Base-by-base conservation (phyloP, 1,140 invertebrate species). In the Marisa cornuarietis region DNA sequence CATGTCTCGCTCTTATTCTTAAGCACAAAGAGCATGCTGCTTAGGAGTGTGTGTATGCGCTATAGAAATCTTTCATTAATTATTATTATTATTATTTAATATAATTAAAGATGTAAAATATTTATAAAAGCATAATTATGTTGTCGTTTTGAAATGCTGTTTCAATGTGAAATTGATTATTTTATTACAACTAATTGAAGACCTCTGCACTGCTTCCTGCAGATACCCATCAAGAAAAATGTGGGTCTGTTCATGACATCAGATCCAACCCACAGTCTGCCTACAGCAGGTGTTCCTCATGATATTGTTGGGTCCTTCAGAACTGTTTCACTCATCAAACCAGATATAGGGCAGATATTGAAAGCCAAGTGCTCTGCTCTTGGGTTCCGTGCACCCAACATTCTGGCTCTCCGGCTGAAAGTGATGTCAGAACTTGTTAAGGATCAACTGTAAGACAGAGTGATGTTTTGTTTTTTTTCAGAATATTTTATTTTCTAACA, bases 271-370 rank as follows among this genome's bases (percentile, higher is more conserved):
- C 73, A 72, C 14, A 63, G 51, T 49, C 71, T 80, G 26, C 83
- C 83, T 22, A 58, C n/a, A 10, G 71, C 65, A 51, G 77, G 54
- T 16, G 68, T 90, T 54, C 87, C 89, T 22, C 85, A 84, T 58
- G 88, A 91, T 66, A 80, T 91, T 7, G 80, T 84, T 20, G 82
- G 85, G n/a, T 81, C 88, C 62, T 91, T 90, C 85, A 84, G 91
- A 62, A 86, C 84, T 49, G 87, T 91, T 18, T 84, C 88, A 0
- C 76, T 91, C 5, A 78, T 89, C 51, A 87, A 86, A 78, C 91
- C 91, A 16, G 91, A 91, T 80, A 73, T 86, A 31, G 83, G 83
- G 18, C 79, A 88, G 52, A 86, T 91, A 24, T 82, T 91, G 54
- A 88, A 88, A 79, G 85, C 86, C 61, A 90, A 90, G 77, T 91